phyloP scores from a whole-genome alignment of 2,888 invertebrate species.

The Gibbula magus region DNA sequence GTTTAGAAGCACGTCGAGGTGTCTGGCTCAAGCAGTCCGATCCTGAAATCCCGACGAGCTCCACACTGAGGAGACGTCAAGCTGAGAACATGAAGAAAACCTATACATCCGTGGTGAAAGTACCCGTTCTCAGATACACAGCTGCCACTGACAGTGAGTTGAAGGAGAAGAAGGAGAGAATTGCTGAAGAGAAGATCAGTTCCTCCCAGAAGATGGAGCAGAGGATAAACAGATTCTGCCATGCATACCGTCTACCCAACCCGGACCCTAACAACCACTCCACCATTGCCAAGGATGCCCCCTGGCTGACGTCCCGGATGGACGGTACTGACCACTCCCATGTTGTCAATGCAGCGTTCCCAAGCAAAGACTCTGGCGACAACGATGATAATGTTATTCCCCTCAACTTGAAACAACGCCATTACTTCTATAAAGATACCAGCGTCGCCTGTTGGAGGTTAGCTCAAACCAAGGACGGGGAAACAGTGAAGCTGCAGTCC shows the following conservation, averaged over 20 bases:
- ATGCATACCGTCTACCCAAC: neutral
- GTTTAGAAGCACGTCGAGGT: neutral
- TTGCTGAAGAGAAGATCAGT: neutral
- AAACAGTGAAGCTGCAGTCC: neutral
- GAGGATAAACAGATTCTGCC: neutral
- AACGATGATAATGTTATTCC: neutral
- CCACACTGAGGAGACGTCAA: neutral
- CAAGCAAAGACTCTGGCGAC: neutral
- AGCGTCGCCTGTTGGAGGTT: neutral
- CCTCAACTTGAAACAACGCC: neutral
- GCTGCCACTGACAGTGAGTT: neutral
- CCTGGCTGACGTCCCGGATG: neutral
- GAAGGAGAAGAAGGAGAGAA: neutral
- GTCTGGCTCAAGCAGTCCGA: neutral
- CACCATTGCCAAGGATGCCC: neutral
- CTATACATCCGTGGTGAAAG: neutral
- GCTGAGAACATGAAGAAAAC: neutral
- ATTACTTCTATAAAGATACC: neutral
- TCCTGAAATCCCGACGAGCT: neutral
- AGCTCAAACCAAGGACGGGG: neutral
- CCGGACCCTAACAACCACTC: neutral
- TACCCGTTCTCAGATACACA: neutral
- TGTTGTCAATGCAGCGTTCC: neutral
- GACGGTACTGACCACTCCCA: neutral
- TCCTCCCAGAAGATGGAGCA: neutral